These are phyloP conservation scores for Trichoplusia ni DNA, from an alignment of 1,140 invertebrate species.

Conservation along the genomic window DNA sequence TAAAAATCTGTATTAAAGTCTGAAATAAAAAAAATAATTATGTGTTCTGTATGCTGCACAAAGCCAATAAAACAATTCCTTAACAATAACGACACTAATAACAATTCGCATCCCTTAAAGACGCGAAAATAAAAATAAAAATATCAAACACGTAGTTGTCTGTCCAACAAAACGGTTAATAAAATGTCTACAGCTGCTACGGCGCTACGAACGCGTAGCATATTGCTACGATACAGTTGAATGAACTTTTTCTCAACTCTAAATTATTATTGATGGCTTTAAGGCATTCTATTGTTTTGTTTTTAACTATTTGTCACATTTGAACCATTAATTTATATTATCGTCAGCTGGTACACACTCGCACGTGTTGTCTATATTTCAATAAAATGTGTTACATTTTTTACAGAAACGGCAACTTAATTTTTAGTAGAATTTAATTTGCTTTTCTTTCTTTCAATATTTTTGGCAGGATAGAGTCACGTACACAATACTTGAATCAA, in stretches of 20 bases:
- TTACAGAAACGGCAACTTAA: too few relatives aligned
- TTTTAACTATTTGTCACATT: neutral
- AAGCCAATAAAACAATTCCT: neutral
- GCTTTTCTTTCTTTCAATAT: too few relatives aligned
- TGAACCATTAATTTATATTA: neutral
- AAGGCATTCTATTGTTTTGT: neutral
- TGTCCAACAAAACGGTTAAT: conserved; percentile 38
- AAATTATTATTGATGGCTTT: conserved; percentile 23
- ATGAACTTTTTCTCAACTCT: conserved; percentile 22
- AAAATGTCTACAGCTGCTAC: conserved; percentile 42
- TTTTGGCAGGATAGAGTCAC: too few relatives aligned
- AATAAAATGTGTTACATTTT: too few relatives aligned
- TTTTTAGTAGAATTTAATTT: too few relatives aligned
- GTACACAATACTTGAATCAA: too few relatives aligned
- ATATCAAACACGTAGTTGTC: conserved; percentile 33
- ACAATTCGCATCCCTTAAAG: conserved; percentile 12
- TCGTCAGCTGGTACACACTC: too few relatives aligned
- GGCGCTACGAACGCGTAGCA: conserved; percentile 29
- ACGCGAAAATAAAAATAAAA: conserved; percentile 10
- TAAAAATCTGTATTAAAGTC: too few relatives aligned
- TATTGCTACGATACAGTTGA: conserved; percentile 36
- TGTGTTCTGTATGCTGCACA: too few relatives aligned
- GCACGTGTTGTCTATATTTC: too few relatives aligned
- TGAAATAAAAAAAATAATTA: too few relatives aligned
- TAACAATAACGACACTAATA: conserved; percentile 6